Evolutionary conservation across 37 sponge, comb jelly and placozoan genomes (phyloP), one percentile per base, ranked within the genome.

Genomic region (Theonella swinhoei): DNA sequence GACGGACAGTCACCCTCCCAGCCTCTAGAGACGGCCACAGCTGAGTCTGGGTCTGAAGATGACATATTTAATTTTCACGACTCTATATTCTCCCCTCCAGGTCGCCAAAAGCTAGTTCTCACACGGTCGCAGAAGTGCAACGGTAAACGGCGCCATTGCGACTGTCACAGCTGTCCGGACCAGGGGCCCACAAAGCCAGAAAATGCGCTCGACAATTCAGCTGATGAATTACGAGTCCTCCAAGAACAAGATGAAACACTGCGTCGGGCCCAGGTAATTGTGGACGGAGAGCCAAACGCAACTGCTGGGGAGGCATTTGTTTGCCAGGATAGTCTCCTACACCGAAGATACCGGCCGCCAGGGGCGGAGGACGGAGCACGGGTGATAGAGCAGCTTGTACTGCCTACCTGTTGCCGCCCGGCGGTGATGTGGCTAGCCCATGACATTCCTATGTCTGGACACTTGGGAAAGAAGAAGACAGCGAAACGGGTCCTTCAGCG

Each of bases 401-500:
- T 89, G 42, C 90, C 83, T 39, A n/a, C 11, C 3, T 26, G 75
- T 36, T 81, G 77, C 24, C 14, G 83, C 0, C 42, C 37, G 54
- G 36, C 26, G 2, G 85, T 79, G 38, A 2, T 89, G 30, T 37
- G 78, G 40, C 35, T 89, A 26, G 90, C 85, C 2, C 85, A 85
- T 41, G 9, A 35, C 3, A 67, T 78, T 1, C 81, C 85, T 9
- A 33, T 90, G 25, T 87, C 64, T 14, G 91, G 86, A 43, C 87
- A 90, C 70, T 60, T 86, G 41, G 91, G 91, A 19, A 75, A 54
- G 25, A 76, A 76, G 64, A 90, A 83, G 82, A 85, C 91, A 19
- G 63, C 67, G 24, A 28, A 61, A 43, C 34, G 86, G 71, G 14
- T 90, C 35, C 42, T 72, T 34, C 70, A 68, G 62, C 70, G 71